Evolutionary conservation across 2,888 invertebrate genomes (phyloP), one percentile per base, ranked within the genome.

Genomic region (Chymomyza procnemis): DNA sequence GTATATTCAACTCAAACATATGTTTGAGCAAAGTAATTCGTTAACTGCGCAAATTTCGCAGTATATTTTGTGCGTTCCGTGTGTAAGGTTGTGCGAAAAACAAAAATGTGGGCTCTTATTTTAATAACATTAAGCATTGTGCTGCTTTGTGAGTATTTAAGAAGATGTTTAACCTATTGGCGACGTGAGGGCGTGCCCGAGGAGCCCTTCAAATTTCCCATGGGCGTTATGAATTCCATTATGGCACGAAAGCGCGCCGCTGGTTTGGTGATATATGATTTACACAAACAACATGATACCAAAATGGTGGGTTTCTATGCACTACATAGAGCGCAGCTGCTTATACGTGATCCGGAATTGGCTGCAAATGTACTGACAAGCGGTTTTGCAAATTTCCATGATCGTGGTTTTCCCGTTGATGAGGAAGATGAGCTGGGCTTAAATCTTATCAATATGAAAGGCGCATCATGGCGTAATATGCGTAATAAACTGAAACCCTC

Each of bases 321-420:
- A 69, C 92, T 94, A 70, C 92, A 93, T 69, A 91, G 92, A 50
- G 94, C 94, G 2, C 93, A 93, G n/a, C 87, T 95, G 34, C 87
- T 94, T 30, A 90, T 95, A 6, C 91, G 94, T 65, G 94, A 95
- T 88, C 92, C 93, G 9, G 92, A 93, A 14, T 83, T 95, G 68
- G 93, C 93, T 1, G 93, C 93, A 74, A 91, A 92, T 61, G 91
- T 95, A 19, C 85, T 95, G 76, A 92, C 93, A 54, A 93, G 92
- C 76, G 94, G 95, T 82, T 95, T 94, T 75, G 91, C 91, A 12
- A 91, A 93, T 87, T 95, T 95, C 75, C 92, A 93, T 87, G 94
- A 94, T 76, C 93, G 94, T 58, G 94, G 94, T 0, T 91, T 93
- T 46, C 93, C 93, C 80, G 92, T 91, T 58, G 93, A 94, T 67